Conservation (phyloP, 2,888 invertebrate species). For the Plemyria rubiginata region DNA sequence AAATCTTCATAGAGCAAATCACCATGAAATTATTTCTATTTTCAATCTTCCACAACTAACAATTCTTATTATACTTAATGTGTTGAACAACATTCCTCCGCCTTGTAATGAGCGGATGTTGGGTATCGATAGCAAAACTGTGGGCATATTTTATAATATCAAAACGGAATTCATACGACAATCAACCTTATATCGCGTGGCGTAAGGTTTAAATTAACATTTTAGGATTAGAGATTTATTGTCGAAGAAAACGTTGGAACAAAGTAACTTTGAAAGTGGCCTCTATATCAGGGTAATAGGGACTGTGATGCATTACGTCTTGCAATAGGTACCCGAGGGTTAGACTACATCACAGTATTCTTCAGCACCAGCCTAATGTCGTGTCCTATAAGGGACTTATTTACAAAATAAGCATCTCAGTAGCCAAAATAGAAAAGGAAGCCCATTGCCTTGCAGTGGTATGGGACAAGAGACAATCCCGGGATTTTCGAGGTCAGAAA, state of each 20-base stretch:
- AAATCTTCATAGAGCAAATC: constrained; percentile 40
- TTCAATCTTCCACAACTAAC: constrained; percentile 59
- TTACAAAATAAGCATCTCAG: too few species aligned
- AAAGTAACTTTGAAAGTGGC: constrained; percentile 62
- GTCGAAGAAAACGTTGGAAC: constrained; percentile 57
- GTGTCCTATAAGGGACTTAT: too few species aligned
- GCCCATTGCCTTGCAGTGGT: too few species aligned
- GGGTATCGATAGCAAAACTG: constrained; percentile 80
- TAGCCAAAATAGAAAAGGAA: too few species aligned
- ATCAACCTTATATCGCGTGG: constrained; percentile 10
- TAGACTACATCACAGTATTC: constrained; percentile 4
- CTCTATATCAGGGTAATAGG: constrained; percentile 65
- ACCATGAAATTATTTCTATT: constrained; percentile 56
- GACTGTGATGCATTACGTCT: constrained; percentile 61
- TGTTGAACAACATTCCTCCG: constrained; percentile 78
- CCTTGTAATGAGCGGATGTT: constrained; percentile 82
- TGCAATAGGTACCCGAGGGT: constrained; percentile 55
- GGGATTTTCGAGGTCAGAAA: too few species aligned
- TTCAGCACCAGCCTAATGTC: not conserved
- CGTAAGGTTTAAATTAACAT: constrained; percentile 39
- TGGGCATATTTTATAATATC: constrained; percentile 74
- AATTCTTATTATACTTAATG: constrained; percentile 72
- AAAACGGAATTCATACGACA: constrained; percentile 32
- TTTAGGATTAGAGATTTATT: constrained; percentile 45
- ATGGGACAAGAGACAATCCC: too few species aligned